Evolutionary conservation across 2,888 invertebrate genomes (phyloP).

Genomic region (Uropetala carovei): DNA sequence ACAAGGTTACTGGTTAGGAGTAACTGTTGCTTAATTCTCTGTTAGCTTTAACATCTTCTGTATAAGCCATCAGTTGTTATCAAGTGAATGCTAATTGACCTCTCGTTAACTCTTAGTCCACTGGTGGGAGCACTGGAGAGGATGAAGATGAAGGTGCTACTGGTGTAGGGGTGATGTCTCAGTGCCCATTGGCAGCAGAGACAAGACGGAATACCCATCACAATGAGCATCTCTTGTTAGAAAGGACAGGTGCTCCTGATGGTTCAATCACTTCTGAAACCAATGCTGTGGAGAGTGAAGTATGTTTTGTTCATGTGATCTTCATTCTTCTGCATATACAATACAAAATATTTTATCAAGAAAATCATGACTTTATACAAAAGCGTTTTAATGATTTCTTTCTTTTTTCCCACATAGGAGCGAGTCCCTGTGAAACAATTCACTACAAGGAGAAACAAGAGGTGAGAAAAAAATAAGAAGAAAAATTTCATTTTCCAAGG

Average conservation of each 20-base stretch:
- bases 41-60: neutral
- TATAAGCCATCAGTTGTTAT: neutral
- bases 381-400: slow-evolving; percentile 8
- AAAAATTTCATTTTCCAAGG: neutral
- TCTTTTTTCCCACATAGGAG: slow-evolving; percentile 71
- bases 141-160: slow-evolving; percentile 76
- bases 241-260: slow-evolving; percentile 66
- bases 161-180: slow-evolving; percentile 67
- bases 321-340: neutral
- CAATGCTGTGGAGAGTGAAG: slow-evolving; percentile 44
- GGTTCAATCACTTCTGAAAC: slow-evolving; percentile 12
- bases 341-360: neutral
- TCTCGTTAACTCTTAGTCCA: slow-evolving; percentile 74
- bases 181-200: slow-evolving; percentile 72
- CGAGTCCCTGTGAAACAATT: slow-evolving; percentile 72
- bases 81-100: neutral
- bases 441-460: slow-evolving; percentile 75
- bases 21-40: neutral
- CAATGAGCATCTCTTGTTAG: slow-evolving; percentile 75
- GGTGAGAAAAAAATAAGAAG: slow-evolving; percentile 71
- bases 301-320: neutral
- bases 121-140: slow-evolving; percentile 79
- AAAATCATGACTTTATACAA: too few relatives aligned
- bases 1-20: neutral
- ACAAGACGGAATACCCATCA: slow-evolving; percentile 76